Percentiles rank a stretch among this genome's conserved stretches.
Conservation (phyloP, 2,888 invertebrate species). For the Amphipyra berbera region DNA sequence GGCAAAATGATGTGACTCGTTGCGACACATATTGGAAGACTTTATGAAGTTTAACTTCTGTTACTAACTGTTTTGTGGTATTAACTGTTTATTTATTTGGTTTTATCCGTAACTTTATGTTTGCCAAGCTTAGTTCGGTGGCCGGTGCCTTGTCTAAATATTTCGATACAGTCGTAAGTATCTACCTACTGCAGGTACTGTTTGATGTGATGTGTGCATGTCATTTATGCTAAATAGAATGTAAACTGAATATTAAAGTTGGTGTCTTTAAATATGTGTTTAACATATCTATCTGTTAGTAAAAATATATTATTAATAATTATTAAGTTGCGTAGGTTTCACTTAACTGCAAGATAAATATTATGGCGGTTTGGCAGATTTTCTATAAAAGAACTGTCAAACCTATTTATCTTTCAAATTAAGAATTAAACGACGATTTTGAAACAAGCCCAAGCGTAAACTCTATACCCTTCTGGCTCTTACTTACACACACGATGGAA, state of each 20-base stretch:
- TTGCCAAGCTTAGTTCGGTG: constrained; percentile 25
- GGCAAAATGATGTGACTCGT: too few relatives aligned
- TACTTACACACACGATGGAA: too few relatives aligned
- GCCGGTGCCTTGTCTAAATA: constrained; percentile 41
- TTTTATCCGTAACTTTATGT: constrained; percentile 32
- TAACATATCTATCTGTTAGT: not conserved
- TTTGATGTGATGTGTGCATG: constrained; percentile 21
- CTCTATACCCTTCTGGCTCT: too few relatives aligned
- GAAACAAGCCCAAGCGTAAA: too few relatives aligned
- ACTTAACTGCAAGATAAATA: too few relatives aligned
- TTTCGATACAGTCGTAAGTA: constrained; percentile 26
- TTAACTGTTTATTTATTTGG: constrained; percentile 28
- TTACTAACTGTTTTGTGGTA: not conserved
- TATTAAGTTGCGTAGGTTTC: too few relatives aligned
- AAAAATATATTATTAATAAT: not conserved
- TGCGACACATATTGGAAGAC: too few relatives aligned
- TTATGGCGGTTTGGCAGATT: too few relatives aligned
- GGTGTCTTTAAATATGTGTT: constrained; percentile 6
- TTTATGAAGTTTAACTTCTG: constrained; percentile 19
- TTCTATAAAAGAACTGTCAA: too few relatives aligned
- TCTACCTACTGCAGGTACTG: constrained; percentile 5
- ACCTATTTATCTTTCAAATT: too few relatives aligned
- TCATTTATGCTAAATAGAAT: constrained; percentile 9
- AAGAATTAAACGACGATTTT: too few relatives aligned
- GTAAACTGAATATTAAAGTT: constrained; percentile 12